These are phyloP conservation scores for Astyanax mexicanus DNA, from an alignment of 2,797 vertebrate genomes.

Conservation along the genomic window DNA sequence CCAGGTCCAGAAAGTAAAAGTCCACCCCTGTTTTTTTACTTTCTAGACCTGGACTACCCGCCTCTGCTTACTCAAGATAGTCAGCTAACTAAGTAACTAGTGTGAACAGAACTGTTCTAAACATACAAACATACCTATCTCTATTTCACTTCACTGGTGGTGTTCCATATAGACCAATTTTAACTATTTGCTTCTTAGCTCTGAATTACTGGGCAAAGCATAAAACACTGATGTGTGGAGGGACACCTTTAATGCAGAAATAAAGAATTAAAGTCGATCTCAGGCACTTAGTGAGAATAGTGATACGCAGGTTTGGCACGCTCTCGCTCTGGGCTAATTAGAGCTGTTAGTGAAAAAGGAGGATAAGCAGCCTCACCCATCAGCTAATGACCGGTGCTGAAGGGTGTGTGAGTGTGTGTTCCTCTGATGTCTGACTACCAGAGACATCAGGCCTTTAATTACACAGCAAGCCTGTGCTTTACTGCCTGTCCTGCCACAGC, in stretches of 20 bases:
- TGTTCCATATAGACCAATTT: too few relatives aligned
- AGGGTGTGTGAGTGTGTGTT: constrained; percentile 29
- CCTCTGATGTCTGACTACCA: constrained; percentile 22
- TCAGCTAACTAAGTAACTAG: too few relatives aligned
- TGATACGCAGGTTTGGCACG: neutral
- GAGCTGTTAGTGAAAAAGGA: constrained; percentile 54
- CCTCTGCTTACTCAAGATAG: too few relatives aligned
- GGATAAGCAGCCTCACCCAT: constrained; percentile 46
- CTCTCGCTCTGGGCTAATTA: neutral
- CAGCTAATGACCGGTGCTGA: constrained; percentile 42
- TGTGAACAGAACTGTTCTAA: too few relatives aligned
- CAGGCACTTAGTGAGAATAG: neutral
- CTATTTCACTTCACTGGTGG: too few relatives aligned
- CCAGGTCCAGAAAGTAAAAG: too few relatives aligned
- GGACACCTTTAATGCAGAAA: neutral
- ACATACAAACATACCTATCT: too few relatives aligned
- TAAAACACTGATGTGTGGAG: neutral
- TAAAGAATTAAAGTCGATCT: neutral
- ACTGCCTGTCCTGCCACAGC: constrained; percentile 27
- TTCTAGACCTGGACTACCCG: too few relatives aligned
- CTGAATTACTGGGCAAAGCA: too few relatives aligned
- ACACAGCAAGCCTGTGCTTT: constrained; percentile 46
- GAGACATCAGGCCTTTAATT: constrained; percentile 55
- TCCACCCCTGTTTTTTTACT: too few relatives aligned
- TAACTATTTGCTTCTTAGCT: too few relatives aligned